Conservation (phyloP, 2,797 vertebrate genomes). For the Alectoris magna region DNA sequence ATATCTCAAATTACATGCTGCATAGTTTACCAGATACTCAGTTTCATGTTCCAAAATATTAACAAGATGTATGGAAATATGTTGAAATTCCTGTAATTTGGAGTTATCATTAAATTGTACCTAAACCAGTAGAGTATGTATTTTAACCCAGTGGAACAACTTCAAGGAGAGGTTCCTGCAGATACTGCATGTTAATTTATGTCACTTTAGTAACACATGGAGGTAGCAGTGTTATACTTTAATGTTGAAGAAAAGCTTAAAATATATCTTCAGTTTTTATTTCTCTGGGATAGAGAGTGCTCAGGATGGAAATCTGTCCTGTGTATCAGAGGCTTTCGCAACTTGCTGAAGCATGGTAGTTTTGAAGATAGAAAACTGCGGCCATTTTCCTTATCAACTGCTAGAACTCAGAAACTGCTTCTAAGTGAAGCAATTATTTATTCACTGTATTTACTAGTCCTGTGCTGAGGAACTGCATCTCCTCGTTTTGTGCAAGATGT, state of each 20-base stretch:
- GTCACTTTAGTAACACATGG: background rate
- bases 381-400: background rate
- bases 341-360: background rate
- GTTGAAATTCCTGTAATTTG: background rate
- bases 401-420: background rate
- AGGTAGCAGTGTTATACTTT: background rate
- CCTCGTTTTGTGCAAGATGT: background rate
- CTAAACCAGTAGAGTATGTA: background rate
- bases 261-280: background rate
- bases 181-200: background rate
- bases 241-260: background rate
- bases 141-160: background rate
- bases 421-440: background rate
- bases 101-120: background rate
- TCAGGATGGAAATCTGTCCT: background rate
- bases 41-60: background rate
- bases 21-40: background rate
- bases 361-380: background rate
- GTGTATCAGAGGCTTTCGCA: background rate
- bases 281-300: background rate
- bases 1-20: background rate
- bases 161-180: background rate
- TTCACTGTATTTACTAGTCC: background rate
- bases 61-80: background rate
- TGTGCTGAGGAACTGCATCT: background rate